Evolutionary conservation across 2,888 invertebrate species (phyloP), one percentile per base, ranked within the genome.

Genomic region (Napeogenes inachia): DNA sequence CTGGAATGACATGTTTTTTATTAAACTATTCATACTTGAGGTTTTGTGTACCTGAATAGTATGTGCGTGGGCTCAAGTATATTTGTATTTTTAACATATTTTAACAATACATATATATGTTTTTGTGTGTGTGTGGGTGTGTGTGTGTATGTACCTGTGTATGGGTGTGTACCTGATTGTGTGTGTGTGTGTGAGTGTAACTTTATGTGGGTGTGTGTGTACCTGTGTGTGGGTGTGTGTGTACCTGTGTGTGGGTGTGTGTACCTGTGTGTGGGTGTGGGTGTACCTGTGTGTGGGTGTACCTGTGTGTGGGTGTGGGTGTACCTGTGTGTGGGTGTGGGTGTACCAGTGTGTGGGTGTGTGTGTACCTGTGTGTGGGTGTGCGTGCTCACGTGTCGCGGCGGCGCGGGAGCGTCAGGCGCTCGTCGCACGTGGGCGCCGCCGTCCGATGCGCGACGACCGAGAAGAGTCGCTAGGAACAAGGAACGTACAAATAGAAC

Each of bases 371-470:
- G 42, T 12, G 55, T 55, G 53, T 13, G 63, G 13, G 57, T 47
- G 38, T 13, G 59, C 21, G 42, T 61, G 80, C 84, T 71, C 47
- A 87, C 88, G 58, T 91, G 84, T 71, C 89, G 82, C 70, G 85
- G 69, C 69, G 91, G 79, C 76, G 91, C 21, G 81, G 66, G 91
- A 74, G 84, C 86, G 89, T 91, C 91, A 69, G 91, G 74, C 62
- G 87, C 76, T 73, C 92, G 77, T 69, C 91, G 96, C 69, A 98
- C 93, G 90, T 98, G 97, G 60, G 98, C 98, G 62, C 98, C 98
- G 72, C 98, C 98, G 89, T 98, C 98, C 50, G 98, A 98, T 59
- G 98, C 98, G 72, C 98, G 93, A 50, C 98, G 93, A 5, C 97
- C 97, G 86, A 97, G 96, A 57, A 95, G 93, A 54, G 95, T 95